Evolutionary conservation across 1,140 invertebrate species (phyloP).

Genomic region (Alviniconcha marisindica): DNA sequence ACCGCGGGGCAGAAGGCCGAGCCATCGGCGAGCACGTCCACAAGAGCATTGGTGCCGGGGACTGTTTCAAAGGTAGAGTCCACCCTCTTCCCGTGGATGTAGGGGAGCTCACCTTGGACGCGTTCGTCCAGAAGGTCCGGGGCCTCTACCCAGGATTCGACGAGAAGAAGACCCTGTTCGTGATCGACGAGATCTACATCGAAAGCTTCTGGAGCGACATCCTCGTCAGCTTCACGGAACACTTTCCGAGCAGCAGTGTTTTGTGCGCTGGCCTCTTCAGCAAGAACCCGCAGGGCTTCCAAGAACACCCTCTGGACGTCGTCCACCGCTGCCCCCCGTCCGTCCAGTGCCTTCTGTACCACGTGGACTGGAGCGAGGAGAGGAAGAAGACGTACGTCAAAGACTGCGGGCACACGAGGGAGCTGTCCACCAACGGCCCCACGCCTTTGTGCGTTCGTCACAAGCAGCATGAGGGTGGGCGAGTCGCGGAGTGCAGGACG

Average conservation of each 20-base stretch:
- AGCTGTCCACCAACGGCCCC: slow-evolving; percentile 22
- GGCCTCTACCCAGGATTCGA: too few relatives aligned
- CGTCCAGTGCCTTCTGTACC: slow-evolving; percentile 20
- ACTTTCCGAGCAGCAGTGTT: not conserved
- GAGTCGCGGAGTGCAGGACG: not conserved
- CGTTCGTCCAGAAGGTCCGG: too few relatives aligned
- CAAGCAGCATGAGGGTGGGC: not conserved
- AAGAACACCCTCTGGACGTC: not conserved
- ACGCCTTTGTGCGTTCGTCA: slow-evolving; percentile 21
- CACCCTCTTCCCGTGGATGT: too few relatives aligned
- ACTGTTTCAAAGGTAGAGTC: too few relatives aligned
- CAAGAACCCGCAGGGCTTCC: not conserved
- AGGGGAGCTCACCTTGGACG: too few relatives aligned
- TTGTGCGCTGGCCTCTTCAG: slow-evolving; percentile 30
- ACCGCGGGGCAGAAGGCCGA: slow-evolving; percentile 6
- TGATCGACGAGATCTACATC: slow-evolving; percentile 9
- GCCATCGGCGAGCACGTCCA: not conserved
- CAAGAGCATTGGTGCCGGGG: not conserved
- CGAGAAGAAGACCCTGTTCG: not conserved
- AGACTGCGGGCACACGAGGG: not conserved
- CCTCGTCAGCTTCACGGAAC: not conserved
- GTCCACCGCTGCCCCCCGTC: not conserved
- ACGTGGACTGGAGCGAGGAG: slow-evolving; percentile 30
- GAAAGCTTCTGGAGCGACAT: slow-evolving; percentile 3
- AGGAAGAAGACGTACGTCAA: slow-evolving; percentile 1